phyloP scores from a whole-genome alignment of 1,140 invertebrate species.

The Thereuonema tuberculata region DNA sequence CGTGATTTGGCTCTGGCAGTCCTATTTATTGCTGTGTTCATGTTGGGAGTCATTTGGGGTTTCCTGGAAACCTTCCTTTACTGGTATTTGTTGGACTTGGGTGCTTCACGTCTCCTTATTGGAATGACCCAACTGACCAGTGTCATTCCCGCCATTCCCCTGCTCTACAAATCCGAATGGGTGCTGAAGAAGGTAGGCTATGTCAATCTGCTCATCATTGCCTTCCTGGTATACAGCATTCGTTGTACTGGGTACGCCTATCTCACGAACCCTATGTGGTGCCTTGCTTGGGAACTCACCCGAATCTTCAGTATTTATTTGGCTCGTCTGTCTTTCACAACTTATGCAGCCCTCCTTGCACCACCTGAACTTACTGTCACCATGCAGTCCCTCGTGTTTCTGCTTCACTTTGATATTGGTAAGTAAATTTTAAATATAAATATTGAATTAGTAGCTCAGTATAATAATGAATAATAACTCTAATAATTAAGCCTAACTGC shows the following conservation, averaged over 20 bases:
- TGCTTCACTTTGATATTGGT: conserved; percentile 68
- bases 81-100: conserved; percentile 44
- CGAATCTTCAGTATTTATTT: background rate
- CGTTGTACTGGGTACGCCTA: conserved; percentile 24
- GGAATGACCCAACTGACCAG: conserved; percentile 49
- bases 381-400: conserved; percentile 45
- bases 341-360: background rate
- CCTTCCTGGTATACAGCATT: conserved; percentile 61
- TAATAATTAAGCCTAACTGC: too few species aligned
- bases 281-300: conserved; percentile 7
- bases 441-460: conserved; percentile 7
- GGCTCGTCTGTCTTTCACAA: background rate
- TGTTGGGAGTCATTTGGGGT: conserved; percentile 3
- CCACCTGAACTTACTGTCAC: background rate
- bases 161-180: conserved; percentile 60
- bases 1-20: background rate
- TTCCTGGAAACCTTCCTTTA: conserved; percentile 23
- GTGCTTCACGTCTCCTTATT: conserved; percentile 42
- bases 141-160: conserved; percentile 48
- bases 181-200: conserved; percentile 71
- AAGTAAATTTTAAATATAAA: too few species aligned
- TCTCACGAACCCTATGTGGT: conserved; percentile 12
- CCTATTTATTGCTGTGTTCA: background rate
- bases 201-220: conserved; percentile 63
- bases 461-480: too few species aligned